Evolutionary conservation across 2,113 vertebrate species (phyloP).

Genomic region (Propithecus coquereli): DNA sequence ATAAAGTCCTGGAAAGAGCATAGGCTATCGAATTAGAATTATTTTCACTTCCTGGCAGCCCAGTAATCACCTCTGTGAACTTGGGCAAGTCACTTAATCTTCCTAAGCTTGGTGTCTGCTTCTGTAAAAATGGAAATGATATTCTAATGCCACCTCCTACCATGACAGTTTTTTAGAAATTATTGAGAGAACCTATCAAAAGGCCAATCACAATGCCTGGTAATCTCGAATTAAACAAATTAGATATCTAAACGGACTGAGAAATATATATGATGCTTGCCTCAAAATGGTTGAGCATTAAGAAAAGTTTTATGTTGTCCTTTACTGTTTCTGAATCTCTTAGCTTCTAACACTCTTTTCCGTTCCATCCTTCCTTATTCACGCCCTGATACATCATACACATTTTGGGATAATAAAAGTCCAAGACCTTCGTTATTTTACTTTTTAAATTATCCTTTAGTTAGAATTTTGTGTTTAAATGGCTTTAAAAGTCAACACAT

Average conservation of each 20-base stretch:
- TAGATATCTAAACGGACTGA: neutral
- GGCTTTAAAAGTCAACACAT: neutral
- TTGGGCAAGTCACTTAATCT: neutral
- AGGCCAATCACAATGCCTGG: neutral
- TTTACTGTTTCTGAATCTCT: neutral
- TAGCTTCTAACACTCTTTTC: neutral
- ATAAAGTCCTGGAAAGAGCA: neutral
- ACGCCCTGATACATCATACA: neutral
- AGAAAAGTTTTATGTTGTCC: too few relatives aligned
- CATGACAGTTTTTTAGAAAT: neutral
- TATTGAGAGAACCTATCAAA: neutral
- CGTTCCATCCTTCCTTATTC: neutral
- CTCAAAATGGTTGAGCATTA: neutral
- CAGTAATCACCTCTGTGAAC: neutral
- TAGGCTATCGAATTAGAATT: neutral
- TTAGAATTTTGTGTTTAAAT: slow-evolving; percentile 1
- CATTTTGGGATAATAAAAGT: neutral
- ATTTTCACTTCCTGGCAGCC: neutral
- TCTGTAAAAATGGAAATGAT: neutral
- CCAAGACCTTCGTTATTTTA: neutral
- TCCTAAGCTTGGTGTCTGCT: neutral
- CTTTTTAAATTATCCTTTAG: neutral
- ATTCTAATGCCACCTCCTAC: neutral
- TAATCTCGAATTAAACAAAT: neutral
- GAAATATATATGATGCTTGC: neutral